A percentile compares a stretch with the other conserved stretches of the same genome.
phyloP scores from a whole-genome alignment of 2,113 vertebrate species.

The Lampris incognitus region DNA sequence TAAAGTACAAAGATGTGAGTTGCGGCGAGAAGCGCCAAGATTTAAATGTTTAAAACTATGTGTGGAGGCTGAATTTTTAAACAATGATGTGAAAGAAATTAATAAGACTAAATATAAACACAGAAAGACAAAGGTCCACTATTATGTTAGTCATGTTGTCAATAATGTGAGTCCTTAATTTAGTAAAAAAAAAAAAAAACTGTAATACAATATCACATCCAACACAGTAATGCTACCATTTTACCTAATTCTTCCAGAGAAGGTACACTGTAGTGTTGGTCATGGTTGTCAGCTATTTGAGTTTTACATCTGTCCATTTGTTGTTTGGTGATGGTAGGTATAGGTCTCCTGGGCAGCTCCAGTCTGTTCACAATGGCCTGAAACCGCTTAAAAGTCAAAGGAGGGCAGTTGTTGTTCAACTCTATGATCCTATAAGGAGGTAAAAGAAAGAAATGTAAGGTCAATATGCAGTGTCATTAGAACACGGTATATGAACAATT shows the following conservation, averaged over 20 bases:
- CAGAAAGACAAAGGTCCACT: no score
- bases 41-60: no score
- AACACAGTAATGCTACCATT: constrained; percentile 17
- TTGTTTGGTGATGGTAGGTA: constrained; percentile 84
- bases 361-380: constrained; percentile 94
- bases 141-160: no score
- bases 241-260: constrained; percentile 95
- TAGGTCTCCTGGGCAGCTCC: constrained; percentile 91
- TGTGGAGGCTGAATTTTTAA: no score
- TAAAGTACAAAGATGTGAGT: no score
- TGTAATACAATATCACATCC: no score
- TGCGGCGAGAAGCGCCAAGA: no score
- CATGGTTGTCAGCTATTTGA: constrained; percentile 89
- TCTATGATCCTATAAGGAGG: constrained; percentile 89
- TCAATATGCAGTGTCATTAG: not conserved
- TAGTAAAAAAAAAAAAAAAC: no score
- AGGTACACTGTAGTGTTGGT: constrained; percentile 91
- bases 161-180: no score
- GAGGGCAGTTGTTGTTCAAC: constrained; percentile 92
- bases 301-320: constrained; percentile 90
- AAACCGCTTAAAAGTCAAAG: constrained; percentile 96
- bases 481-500: no score
- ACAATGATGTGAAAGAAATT: no score
- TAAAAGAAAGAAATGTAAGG: not conserved
- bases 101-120: no score